A percentile compares a stretch with the other conserved stretches of the same genome.
Conservation (phyloP, 2,113 vertebrate genomes). For the human (Homo sapiens) region GRCh38 chr6:149089501-149090000, state of each 20-base stretch:
- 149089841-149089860: slow-evolving; percentile 79
- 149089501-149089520: slow-evolving; percentile 48
- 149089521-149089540: slow-evolving; percentile 5
- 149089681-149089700: slow-evolving; percentile 66
- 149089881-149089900: slow-evolving; percentile 65
- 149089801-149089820: slow-evolving; percentile 65
- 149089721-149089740: slow-evolving; percentile 59
- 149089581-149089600: slow-evolving; percentile 33
- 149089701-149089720: slow-evolving; percentile 60
- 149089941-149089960: slow-evolving; percentile 65
- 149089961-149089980: slow-evolving; percentile 52
- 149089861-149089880: slow-evolving; percentile 77
- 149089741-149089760: slow-evolving; percentile 67
- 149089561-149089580: background rate
- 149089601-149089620: background rate
- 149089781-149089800: slow-evolving; percentile 65
- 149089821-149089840: slow-evolving; percentile 77
- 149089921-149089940: slow-evolving; percentile 67
- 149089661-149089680: slow-evolving; percentile 53
- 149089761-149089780: slow-evolving; percentile 70
- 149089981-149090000: background rate
- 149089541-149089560: background rate
- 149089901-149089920: slow-evolving; percentile 69
- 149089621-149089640: slow-evolving; percentile 35
- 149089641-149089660: slow-evolving; percentile 61